phyloP scores from a whole-genome alignment of 1,140 invertebrate genomes.

The Batillaria attramentaria region DNA sequence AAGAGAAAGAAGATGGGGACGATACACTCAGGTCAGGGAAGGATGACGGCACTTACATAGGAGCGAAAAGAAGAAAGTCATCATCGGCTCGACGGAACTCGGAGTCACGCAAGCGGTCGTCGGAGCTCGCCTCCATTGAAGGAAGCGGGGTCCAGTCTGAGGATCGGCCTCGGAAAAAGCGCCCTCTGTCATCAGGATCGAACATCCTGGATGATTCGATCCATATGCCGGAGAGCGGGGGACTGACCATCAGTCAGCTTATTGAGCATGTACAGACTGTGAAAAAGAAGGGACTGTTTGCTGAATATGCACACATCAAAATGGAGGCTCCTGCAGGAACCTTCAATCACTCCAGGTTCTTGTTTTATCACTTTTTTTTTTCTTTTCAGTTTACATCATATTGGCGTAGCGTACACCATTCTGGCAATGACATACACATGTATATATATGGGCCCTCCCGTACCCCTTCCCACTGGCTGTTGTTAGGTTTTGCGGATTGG shows the following conservation, averaged over 20 bases:
- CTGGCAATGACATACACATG: no score
- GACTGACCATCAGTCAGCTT: slow-evolving; percentile 83
- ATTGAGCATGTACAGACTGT: slow-evolving; percentile 82
- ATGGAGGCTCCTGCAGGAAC: slow-evolving; percentile 86
- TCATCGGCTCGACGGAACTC: slow-evolving; percentile 26
- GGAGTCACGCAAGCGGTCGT: slow-evolving; percentile 44
- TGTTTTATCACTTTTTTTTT: slow-evolving; percentile 1
- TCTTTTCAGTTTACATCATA: neutral
- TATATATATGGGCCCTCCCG: no score
- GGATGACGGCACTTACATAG: slow-evolving; percentile 12
- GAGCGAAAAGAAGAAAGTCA: slow-evolving; percentile 51
- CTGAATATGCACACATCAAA: slow-evolving; percentile 86
- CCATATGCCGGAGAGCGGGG: slow-evolving; percentile 68
- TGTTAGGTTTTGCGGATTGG: no score
- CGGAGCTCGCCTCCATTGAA: slow-evolving; percentile 33
- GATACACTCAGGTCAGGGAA: slow-evolving; percentile 29
- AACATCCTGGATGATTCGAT: slow-evolving; percentile 63
- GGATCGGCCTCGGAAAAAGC: slow-evolving; percentile 56
- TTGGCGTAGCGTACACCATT: no score
- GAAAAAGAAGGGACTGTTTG: slow-evolving; percentile 84
- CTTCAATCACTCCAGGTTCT: slow-evolving; percentile 71
- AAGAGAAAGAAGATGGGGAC: slow-evolving; percentile 56
- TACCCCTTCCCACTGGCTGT: no score
- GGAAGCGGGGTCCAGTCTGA: slow-evolving; percentile 30
- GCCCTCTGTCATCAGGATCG: slow-evolving; percentile 49